Base-by-base conservation (phyloP, 2,888 invertebrate genomes). In the Deilephila porcellus region DNA sequence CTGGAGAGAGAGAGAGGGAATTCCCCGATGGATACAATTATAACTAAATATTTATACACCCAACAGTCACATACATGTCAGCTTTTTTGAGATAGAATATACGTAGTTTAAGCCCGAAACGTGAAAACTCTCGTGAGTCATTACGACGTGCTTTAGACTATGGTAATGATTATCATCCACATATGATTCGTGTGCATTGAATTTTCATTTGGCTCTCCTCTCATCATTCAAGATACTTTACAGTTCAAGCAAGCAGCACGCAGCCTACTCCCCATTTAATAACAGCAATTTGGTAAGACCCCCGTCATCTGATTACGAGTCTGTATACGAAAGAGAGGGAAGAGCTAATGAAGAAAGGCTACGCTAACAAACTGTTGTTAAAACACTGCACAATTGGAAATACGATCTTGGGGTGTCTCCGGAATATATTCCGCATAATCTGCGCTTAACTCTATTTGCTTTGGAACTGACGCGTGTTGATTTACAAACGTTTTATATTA, bases 281-380 rank as follows among this genome's bases (percentile, higher is more conserved):
- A 56, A 0, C 56, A 52, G 25, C 25, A 25, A 56, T 56, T 56
- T 56, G 56, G 45, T 52, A 32, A 7, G 45, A 7, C 56, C 56
- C 56, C 56, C 19, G 56, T 45, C 64, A 67, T 52, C 67, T 67
- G 52, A 67, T 67, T 67, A 56, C 56, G 67, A 25, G 20, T 25
- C 67, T 45, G 45, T 25, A 45, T 25, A 45, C 5, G 45, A 52
- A 25, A 52, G 67, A 67, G 45, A 67, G 25, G 17, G 71, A 20
- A n/a, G 71, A 67, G 59, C 29, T 73, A 73, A 73, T 73, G 73
- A 67, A 67, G 73, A 73, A 71, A 71, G 37, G 37, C 73, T 59
- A 19, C 67, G 73, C 67, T 73, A 67, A 67, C 67, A 73, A 45
- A 73, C 67, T 56, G 34, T 52, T 73, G 59, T 67, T 73, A 56